Base-by-base conservation (phyloP, 2,888 invertebrate species). In the Catotricha subobsoleta region DNA sequence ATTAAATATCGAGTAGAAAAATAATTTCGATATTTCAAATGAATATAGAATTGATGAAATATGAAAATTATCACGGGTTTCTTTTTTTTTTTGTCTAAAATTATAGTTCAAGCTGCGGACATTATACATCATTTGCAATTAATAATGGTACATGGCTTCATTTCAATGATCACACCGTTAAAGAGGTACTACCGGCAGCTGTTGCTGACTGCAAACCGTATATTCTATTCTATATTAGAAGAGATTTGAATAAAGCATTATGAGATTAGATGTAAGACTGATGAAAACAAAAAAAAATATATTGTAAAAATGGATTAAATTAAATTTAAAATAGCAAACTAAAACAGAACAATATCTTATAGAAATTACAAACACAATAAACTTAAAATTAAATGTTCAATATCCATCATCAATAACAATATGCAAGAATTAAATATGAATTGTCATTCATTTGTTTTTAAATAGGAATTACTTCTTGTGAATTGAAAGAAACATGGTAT, bases 101-200 rank as follows among this genome's bases (percentile, higher is more conserved):
- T 65, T 65, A 18, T 64, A 82, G 83, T 18, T 80, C 80, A 40
- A 81, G 80, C 1, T 82, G 80, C 27, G 86, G 86, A 27, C 84
- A 86, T 61, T 86, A 86, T 66, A 83, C 84, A 43, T 77, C 84
- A 46, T 84, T 80, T 62, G 83, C 82, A 36, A 73, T 75, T 49
- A 79, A 80, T 66, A 79, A 79, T 50, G 74, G 74, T 38, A 74
- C 75, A 49, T 86, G 84, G 86, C 79, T 79, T 64, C 82, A 83
- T 61, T 86, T 83, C 67, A 83, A 86, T 66, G 86, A 86, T 64
- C 79, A 81, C 52, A 73, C 76, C 2, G 84, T 86, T n/a, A 72
- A 80, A 28, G 51, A 54, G 44, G 53, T 54, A 18, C 41, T 46
- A n/a, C 69, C 73, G 18, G 69, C 75, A 35, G 69, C 74, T 1